Evolutionary conservation across 2,113 vertebrate species (phyloP).

Genomic region (Anolis sagrei): DNA sequence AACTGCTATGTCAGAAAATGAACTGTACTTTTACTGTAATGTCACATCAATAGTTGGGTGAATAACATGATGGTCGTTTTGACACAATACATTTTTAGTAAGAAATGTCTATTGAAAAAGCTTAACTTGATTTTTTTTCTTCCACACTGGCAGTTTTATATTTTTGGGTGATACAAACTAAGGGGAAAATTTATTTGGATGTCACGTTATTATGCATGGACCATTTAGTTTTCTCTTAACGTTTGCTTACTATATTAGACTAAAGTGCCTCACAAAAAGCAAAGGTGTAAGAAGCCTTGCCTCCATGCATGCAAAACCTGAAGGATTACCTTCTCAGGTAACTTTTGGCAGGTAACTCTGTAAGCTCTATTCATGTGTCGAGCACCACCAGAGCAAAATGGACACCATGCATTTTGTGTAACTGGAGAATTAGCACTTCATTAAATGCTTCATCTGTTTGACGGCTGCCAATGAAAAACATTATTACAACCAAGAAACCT

Average conservation of each 20-base stretch:
- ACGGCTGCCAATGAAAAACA: not conserved
- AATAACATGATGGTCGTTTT: not conserved
- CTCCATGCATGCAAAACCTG: not conserved
- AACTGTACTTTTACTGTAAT: not conserved
- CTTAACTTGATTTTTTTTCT: not conserved
- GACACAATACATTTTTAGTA: not conserved
- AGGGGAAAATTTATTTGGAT: not conserved
- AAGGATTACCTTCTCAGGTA: not conserved
- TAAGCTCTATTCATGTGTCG: not conserved
- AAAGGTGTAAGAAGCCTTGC: not conserved
- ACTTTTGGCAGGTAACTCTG: not conserved
- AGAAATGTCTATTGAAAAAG: not conserved
- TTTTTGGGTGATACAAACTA: not conserved
- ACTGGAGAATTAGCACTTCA: constrained; percentile 11
- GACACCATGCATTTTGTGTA: constrained; percentile 19
- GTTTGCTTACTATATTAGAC: not conserved
- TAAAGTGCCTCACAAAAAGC: not conserved
- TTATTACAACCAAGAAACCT: not conserved
- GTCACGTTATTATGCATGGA: not conserved
- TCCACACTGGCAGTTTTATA: not conserved
- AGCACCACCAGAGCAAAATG: not conserved
- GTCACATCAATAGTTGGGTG: not conserved
- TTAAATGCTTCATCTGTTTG: not conserved
- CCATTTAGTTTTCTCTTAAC: not conserved
- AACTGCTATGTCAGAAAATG: not conserved